A percentile compares a stretch with the other conserved stretches of the same genome.
These are phyloP conservation scores for Falcaria lacertinaria DNA, from an alignment of 2,888 invertebrate genomes.

Conservation along the genomic window DNA sequence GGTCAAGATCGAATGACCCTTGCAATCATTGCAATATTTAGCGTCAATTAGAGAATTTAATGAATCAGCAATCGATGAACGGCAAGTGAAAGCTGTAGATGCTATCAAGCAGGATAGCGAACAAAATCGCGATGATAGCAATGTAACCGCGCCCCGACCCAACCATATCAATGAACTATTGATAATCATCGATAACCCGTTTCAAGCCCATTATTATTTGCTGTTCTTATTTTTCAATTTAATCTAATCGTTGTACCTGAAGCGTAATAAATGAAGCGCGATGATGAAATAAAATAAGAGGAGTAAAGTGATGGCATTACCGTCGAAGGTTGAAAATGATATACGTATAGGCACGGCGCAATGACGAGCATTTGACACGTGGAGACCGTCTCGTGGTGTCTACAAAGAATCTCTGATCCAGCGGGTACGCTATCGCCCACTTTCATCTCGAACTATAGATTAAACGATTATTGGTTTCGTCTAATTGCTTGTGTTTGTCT, in stretches of 20 bases:
- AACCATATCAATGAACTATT: slow-evolving; percentile 28
- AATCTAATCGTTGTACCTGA: slow-evolving; percentile 28
- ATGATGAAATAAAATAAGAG: slow-evolving; percentile 32
- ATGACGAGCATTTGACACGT: slow-evolving; percentile 58
- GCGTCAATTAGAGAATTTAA: slow-evolving; percentile 67
- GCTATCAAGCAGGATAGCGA: slow-evolving; percentile 51
- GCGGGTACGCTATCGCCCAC: slow-evolving; percentile 58
- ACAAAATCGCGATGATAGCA: slow-evolving; percentile 36
- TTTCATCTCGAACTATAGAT: slow-evolving; percentile 74
- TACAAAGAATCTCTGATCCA: slow-evolving; percentile 34
- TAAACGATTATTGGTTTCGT: slow-evolving; percentile 70
- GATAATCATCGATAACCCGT: slow-evolving; percentile 30
- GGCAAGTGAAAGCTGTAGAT: slow-evolving; percentile 63
- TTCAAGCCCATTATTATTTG: slow-evolving; percentile 26
- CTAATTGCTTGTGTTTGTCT: slow-evolving; percentile 71
- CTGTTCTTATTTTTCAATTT: slow-evolving; percentile 25
- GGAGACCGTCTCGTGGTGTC: slow-evolving; percentile 36
- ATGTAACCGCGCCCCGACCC: slow-evolving; percentile 24
- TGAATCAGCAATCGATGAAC: slow-evolving; percentile 53
- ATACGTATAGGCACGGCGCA: slow-evolving; percentile 22
- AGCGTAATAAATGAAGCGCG: slow-evolving; percentile 33
- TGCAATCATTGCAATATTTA: slow-evolving; percentile 50
- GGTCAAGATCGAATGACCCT: slow-evolving; percentile 60
- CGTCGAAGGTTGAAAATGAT: slow-evolving; percentile 6
- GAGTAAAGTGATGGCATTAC: slow-evolving; percentile 2